Evolutionary conservation across 2,113 vertebrate genomes (phyloP).

Genomic region (Pedionomus torquatus): DNA sequence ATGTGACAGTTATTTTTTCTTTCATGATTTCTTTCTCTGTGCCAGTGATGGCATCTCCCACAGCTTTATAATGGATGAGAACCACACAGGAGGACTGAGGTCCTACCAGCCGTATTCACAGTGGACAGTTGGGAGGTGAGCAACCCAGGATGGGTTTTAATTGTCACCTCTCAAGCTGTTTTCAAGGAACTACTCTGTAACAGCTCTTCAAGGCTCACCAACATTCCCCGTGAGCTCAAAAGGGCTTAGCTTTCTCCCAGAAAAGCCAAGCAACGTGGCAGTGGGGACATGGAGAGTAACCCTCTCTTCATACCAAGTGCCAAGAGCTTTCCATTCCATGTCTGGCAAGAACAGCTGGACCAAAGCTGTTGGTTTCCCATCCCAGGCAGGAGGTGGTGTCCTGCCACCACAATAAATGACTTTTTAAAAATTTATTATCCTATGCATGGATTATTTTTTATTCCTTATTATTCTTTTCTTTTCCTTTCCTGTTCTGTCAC

Average conservation of each 20-base stretch:
- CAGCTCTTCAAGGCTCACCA: neutral
- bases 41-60: neutral
- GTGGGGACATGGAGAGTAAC: rapidly evolving
- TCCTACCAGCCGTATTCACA: neutral
- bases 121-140: neutral
- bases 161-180: neutral
- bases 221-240: neutral
- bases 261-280: neutral
- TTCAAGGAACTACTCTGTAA: neutral
- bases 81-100: rapidly evolving
- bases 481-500: neutral
- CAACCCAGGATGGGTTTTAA: neutral
- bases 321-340: neutral
- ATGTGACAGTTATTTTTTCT: neutral
- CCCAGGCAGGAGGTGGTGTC: neutral
- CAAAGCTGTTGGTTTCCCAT: neutral
- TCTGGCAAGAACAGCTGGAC: neutral
- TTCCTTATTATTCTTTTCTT: neutral
- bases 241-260: neutral
- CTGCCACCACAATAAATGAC: neutral
- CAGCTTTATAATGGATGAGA: neutral
- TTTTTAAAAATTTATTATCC: neutral
- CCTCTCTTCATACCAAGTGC: neutral
- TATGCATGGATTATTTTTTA: neutral
- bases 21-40: neutral